Evolutionary conservation across 1,140 invertebrate species (phyloP).

Genomic region (Rhyzopertha dominica): DNA sequence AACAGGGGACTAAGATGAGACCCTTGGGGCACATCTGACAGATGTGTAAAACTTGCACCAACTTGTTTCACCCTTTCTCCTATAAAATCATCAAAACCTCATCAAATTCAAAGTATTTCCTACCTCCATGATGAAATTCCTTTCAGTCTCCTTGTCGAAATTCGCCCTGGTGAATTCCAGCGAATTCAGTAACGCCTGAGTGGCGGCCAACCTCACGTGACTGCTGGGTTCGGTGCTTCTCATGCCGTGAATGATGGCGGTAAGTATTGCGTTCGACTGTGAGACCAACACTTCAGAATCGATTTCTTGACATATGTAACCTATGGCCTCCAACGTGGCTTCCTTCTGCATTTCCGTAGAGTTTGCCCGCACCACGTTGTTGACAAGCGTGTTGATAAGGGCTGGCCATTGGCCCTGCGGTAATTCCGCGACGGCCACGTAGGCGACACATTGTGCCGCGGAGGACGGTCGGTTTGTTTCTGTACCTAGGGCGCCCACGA

Average conservation of each 20-base stretch:
- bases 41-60: too few relatives aligned
- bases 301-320: conserved; percentile 75
- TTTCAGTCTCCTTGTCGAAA: conserved; percentile 94
- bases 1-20: too few relatives aligned
- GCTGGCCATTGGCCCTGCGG: conserved; percentile 80
- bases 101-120: too few relatives aligned
- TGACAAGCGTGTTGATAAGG: conserved; percentile 78
- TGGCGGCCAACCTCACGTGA: conserved; percentile 89
- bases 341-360: conserved; percentile 94
- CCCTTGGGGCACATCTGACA: too few relatives aligned
- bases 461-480: conserved; percentile 92
- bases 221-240: conserved; percentile 74
- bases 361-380: conserved; percentile 78
- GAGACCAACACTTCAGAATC: conserved; percentile 86
- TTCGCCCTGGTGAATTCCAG: conserved; percentile 98
- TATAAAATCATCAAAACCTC: too few relatives aligned
- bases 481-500: conserved; percentile 88
- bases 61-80: too few relatives aligned
- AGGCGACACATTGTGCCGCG: conserved; percentile 97
- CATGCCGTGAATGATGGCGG: conserved; percentile 96
- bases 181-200: conserved; percentile 95
- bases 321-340: conserved; percentile 94
- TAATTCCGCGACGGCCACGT: conserved; percentile 94
- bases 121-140: conserved; percentile 99
- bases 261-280: conserved; percentile 94